phyloP scores from a whole-genome alignment of 2,797 vertebrate genomes.

The Tinamus major region DNA sequence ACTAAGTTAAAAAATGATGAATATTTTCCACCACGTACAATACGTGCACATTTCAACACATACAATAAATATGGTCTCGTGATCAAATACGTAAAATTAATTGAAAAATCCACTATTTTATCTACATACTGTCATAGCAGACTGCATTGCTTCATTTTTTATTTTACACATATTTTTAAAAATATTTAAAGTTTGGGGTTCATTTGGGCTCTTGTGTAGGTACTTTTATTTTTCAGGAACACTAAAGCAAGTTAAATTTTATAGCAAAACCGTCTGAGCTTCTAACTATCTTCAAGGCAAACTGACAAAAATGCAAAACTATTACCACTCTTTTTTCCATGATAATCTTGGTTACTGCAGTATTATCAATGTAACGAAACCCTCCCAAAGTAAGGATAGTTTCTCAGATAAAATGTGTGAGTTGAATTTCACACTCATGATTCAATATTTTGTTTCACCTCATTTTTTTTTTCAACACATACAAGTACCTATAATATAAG shows the following conservation, averaged over 20 bases:
- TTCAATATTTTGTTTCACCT: slow-evolving; percentile 14
- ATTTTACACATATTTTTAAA: neutral
- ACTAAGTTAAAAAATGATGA: neutral
- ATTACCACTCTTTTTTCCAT: neutral
- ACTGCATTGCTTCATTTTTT: neutral
- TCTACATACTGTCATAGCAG: neutral
- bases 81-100: neutral
- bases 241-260: neutral
- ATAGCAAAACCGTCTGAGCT: neutral
- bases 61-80: neutral
- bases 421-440: neutral
- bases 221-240: neutral
- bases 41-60: neutral
- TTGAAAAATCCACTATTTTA: neutral
- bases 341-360: neutral
- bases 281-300: slow-evolving; percentile 10
- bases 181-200: neutral
- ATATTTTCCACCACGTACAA: neutral
- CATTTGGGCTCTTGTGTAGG: neutral
- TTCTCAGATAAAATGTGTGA: neutral
- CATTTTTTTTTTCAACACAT: neutral
- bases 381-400: neutral
- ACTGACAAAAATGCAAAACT: neutral
- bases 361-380: slow-evolving; percentile 13
- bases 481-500: neutral